These are phyloP conservation scores for Oreochromis mossambicus DNA, from an alignment of 2,797 vertebrate genomes.

Conservation along the genomic window DNA sequence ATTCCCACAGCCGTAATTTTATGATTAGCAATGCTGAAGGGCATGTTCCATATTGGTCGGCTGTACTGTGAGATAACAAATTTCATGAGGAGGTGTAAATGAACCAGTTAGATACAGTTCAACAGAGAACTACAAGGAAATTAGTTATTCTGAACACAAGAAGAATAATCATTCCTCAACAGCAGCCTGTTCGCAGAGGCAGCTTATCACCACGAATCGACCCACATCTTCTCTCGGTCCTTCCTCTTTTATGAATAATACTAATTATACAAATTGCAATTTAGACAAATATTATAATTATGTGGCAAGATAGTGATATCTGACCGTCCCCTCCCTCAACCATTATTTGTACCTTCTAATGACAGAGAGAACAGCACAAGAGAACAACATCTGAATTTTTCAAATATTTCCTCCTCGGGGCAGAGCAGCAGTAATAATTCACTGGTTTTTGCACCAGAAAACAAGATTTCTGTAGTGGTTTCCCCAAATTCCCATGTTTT, in stretches of 20 bases:
- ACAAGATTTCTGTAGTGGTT: slow-evolving; percentile 16
- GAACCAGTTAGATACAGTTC: slow-evolving; percentile 42
- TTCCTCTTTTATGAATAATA: slow-evolving; percentile 10
- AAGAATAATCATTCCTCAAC: slow-evolving; percentile 47
- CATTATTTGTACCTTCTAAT: neutral
- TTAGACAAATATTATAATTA: neutral
- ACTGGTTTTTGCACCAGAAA: slow-evolving; percentile 18
- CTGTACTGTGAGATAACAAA: slow-evolving; percentile 45
- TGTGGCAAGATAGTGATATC: neutral
- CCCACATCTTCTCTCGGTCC: neutral
- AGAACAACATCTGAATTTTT: slow-evolving; percentile 32
- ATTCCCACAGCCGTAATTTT: slow-evolving; percentile 35
- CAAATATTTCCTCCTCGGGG: slow-evolving; percentile 22
- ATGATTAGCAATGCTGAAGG: slow-evolving; percentile 47
- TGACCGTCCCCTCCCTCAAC: neutral
- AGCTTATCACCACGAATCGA: slow-evolving; percentile 24
- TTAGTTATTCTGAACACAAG: slow-evolving; percentile 19
- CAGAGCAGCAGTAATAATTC: slow-evolving; percentile 42
- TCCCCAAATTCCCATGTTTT: neutral
- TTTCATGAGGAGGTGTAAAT: slow-evolving; percentile 43
- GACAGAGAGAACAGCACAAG: neutral
- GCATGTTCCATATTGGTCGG: slow-evolving; percentile 28
- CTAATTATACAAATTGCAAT: slow-evolving; percentile 20
- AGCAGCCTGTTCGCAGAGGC: slow-evolving; percentile 8
- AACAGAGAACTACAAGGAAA: slow-evolving; percentile 28